Evolutionary conservation across 2,113 vertebrate species (phyloP), one percentile per base, ranked within the genome.

Genomic region (Brachyhypopomus gauderio): DNA sequence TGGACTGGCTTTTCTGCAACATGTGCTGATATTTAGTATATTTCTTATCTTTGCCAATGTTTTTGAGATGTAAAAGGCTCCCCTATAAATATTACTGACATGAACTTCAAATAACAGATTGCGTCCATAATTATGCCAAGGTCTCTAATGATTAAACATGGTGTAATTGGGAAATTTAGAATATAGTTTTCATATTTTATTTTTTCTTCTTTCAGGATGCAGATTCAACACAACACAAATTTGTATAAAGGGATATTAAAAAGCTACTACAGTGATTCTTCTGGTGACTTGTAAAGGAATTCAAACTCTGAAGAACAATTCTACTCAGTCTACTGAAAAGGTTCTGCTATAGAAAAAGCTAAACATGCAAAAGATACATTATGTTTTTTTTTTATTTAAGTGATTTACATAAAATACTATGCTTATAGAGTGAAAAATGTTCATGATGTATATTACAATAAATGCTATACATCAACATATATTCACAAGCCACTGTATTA

Each of bases 211-310:
- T 73, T 22, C 69, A 86, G 85, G 63, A 56, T 78, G 56, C 78
- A 63, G 78, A 86, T 25, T 41, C 56, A 45, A 78, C 70, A 56
- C 62, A 83, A 36, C 78, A 81, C 6, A 66, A 52, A 16, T 86
- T 83, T 70, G 19, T 86, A 4, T 86, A 69, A 80, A 48, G 2
- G 2, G 17, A 3, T 36, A n/a, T 22, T 2, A 79, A 12, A 0
- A 25, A 27, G 17, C 19, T 67, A 52, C 45, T 25, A 17, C 4
- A 23, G 22, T n/a, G 12, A 72, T 72, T 72, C 12, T 4, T 55
- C 4, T 48, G 38, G 22, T 48, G 4, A 22, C 14, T 25, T 64
- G 17, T 17, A 79, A 23, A 25, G 4, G 72, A 72, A 25, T 3
- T 27, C 11, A 66, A 14, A 52, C 41, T 41, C 41, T 41, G 63